Evolutionary conservation across 2,888 invertebrate species (phyloP), one percentile per base, ranked within the genome.

Genomic region (Leptinotarsa juncta): DNA sequence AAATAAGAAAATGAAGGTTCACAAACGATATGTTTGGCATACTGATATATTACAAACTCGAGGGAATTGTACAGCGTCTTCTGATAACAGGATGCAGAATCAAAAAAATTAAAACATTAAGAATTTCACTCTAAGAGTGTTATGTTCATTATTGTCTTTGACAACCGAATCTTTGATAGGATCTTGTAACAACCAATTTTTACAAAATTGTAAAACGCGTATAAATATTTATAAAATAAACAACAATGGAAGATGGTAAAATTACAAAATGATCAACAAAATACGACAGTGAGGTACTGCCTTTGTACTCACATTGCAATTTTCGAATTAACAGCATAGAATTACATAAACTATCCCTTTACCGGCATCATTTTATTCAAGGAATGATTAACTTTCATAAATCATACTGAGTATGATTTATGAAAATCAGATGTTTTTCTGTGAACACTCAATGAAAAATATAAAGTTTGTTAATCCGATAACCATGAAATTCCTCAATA

Each of bases 151-250:
- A 57, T 57, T 57, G 20, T 14, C 15, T 57, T 57, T 23, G 20
- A 20, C 14, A 14, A 57, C 12, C 23, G 23, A 15, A 57, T 23
- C 14, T 57, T 57, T 20, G 57, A 57, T 57, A 23, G 57, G 23
- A 23, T 57, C 57, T 23, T 57, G 26, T 57, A 42, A 76, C 66
- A 72, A 67, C 62, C 77, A 77, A 77, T 75, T 75, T 75, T 77
- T 75, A 73, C 48, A 72, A 77, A 78, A 77, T 70, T 77, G 72
- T 68, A 74, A 79, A 81, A 79, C 79, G 74, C 76, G 78, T 77
- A 83, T 83, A 86, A 85, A 85, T 84, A 84, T 85, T 84, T 84
- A 85, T 83, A 85, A 85, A 83, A 85, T 85, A 84, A 84, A 85
- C 83, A 86, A 86, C 86, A 86, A 86, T 82, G 78, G 81, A 83